A percentile compares a stretch with the other conserved stretches of the same genome.
Evolutionary conservation across 2,797 vertebrate genomes (phyloP).

Genomic region (Pangasius larnaudii): DNA sequence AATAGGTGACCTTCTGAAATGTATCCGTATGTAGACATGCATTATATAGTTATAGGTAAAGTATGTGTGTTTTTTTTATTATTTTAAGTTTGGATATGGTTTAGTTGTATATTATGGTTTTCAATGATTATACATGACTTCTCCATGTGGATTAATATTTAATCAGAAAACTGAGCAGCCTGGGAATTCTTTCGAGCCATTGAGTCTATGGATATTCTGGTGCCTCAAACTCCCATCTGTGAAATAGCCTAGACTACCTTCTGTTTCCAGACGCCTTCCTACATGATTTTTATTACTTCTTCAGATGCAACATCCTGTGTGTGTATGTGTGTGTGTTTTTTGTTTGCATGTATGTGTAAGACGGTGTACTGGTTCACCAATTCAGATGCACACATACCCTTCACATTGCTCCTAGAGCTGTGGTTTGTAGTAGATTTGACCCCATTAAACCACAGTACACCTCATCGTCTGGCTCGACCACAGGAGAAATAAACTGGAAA

Average conservation of each 20-base stretch:
- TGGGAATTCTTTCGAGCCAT: slow-evolving; percentile 74
- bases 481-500: slow-evolving; percentile 50
- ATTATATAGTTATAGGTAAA: slow-evolving; percentile 24
- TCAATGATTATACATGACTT: slow-evolving; percentile 70
- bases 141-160: slow-evolving; percentile 77
- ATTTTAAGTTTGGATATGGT: slow-evolving; percentile 39
- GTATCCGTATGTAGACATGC: slow-evolving; percentile 37
- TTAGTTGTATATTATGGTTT: slow-evolving; percentile 56
- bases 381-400: slow-evolving; percentile 29
- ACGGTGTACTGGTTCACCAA: slow-evolving; percentile 7
- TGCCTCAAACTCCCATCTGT: slow-evolving; percentile 71
- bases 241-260: slow-evolving; percentile 45
- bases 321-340: not conserved
- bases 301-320: slow-evolving; percentile 17
- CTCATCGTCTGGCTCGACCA: slow-evolving; percentile 58
- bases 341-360: not conserved
- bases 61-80: slow-evolving; percentile 45
- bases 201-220: slow-evolving; percentile 65
- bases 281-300: slow-evolving; percentile 59
- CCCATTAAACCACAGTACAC: slow-evolving; percentile 66
- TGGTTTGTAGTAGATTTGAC: slow-evolving; percentile 67
- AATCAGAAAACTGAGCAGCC: slow-evolving; percentile 79
- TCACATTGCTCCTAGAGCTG: slow-evolving; percentile 49
- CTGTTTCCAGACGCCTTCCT: slow-evolving; percentile 61
- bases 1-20: slow-evolving; percentile 66